Evolutionary conservation across 2,888 invertebrate species (phyloP).

Genomic region (Phengaris arion): DNA sequence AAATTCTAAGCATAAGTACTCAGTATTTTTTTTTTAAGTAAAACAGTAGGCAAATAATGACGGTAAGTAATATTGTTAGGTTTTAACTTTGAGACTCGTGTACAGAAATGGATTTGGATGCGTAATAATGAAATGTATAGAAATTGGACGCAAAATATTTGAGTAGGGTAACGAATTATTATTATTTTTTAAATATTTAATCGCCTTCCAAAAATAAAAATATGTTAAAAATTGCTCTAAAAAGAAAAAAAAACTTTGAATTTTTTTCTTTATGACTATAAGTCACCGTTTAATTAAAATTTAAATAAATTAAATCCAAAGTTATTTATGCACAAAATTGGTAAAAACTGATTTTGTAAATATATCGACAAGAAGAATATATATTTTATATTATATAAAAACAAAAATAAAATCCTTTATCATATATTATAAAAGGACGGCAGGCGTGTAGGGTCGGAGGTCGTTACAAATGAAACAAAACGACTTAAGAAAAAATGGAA

Average conservation of each 20-base stretch:
- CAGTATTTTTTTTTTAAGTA: not conserved
- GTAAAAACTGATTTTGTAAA: not conserved
- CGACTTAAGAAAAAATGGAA: conserved; percentile 42
- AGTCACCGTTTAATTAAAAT: too few relatives aligned
- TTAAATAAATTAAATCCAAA: too few relatives aligned
- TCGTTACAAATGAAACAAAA: conserved; percentile 42
- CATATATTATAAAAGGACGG: conserved; percentile 36
- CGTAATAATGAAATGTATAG: not conserved
- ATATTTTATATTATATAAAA: not conserved
- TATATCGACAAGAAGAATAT: not conserved
- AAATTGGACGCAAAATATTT: too few relatives aligned
- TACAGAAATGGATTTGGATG: not conserved
- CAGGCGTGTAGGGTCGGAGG: conserved; percentile 38
- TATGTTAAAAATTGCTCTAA: too few relatives aligned
- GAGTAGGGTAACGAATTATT: too few relatives aligned
- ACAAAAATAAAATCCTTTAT: not conserved
- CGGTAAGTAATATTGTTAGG: not conserved
- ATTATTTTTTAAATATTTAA: too few relatives aligned
- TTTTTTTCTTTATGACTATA: too few relatives aligned
- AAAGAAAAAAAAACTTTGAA: too few relatives aligned
- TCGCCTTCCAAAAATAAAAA: too few relatives aligned
- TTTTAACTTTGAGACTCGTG: not conserved
- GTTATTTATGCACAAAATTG: not conserved
- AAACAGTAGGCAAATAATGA: not conserved
- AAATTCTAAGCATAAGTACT: conserved; percentile 2